Evolutionary conservation across 2,113 vertebrate species (phyloP).

Genomic region (Apistogramma diplotaenia): DNA sequence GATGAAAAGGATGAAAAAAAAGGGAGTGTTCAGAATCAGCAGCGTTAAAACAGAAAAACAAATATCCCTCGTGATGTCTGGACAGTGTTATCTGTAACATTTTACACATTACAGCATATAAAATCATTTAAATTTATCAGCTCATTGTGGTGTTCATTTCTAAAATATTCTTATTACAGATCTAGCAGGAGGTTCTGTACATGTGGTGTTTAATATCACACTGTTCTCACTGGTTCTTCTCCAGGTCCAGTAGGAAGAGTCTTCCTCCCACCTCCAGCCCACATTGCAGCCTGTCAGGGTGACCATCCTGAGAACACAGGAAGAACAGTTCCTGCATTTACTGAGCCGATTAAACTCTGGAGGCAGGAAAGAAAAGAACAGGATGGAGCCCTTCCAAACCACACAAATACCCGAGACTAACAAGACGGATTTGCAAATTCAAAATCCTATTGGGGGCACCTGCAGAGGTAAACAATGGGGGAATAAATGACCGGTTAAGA

Average conservation of each 20-base stretch:
- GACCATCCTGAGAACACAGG: conserved; percentile 63
- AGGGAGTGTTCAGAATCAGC: neutral
- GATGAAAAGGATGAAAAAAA: neutral
- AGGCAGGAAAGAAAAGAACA: neutral
- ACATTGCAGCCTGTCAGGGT: conserved; percentile 73
- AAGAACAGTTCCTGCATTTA: neutral
- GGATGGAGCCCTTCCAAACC: neutral
- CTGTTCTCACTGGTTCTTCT: conserved; percentile 83
- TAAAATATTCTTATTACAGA: neutral
- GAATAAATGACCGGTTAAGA: neutral
- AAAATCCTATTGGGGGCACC: neutral
- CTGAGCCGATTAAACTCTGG: neutral
- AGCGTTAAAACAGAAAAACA: neutral
- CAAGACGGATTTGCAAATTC: neutral
- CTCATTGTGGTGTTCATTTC: neutral
- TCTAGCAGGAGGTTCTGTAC: neutral
- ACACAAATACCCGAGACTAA: neutral
- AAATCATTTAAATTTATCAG: neutral
- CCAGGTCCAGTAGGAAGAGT: conserved; percentile 80
- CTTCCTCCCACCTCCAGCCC: conserved; percentile 78
- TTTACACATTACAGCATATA: too few relatives aligned
- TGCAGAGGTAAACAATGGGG: neutral
- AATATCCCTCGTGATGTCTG: rapidly evolving
- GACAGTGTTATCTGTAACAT: too few relatives aligned
- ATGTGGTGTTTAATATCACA: neutral